phyloP scores from a whole-genome alignment of 2,888 invertebrate species.

The Dilophus febrilis region DNA sequence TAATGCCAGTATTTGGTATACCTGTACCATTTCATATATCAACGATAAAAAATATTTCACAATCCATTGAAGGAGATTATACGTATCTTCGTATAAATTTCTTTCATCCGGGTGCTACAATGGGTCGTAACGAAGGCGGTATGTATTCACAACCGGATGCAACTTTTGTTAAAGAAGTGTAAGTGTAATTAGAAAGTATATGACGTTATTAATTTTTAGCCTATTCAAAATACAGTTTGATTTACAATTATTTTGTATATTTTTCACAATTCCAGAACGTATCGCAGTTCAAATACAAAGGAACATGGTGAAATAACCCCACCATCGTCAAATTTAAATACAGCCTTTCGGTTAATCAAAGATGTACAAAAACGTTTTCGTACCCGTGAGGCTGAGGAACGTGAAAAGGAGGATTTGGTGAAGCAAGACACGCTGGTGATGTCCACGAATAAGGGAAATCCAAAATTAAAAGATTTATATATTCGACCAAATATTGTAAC shows the following conservation, averaged over 20 bases:
- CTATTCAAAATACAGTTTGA: no score
- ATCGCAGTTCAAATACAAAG: constrained; percentile 92
- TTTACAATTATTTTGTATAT: constrained; percentile 2
- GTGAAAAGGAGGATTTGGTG: constrained; percentile 95
- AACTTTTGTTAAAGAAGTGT: constrained; percentile 96
- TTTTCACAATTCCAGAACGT: constrained; percentile 51
- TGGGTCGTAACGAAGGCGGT: constrained; percentile 84
- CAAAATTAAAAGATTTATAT: constrained; percentile 92
- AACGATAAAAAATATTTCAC: constrained; percentile 96
- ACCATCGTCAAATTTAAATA: constrained; percentile 89
- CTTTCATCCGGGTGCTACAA: constrained; percentile 93
- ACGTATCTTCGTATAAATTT: constrained; percentile 97
- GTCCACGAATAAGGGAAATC: constrained; percentile 92
- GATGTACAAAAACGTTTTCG: constrained; percentile 98
- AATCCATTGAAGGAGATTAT: constrained; percentile 96
- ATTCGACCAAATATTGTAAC: constrained; percentile 98
- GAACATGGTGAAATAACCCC: constrained; percentile 90
- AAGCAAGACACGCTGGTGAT: constrained; percentile 93
- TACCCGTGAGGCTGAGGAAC: constrained; percentile 94
- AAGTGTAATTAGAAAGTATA: constrained; percentile 27
- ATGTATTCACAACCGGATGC: constrained; percentile 89
- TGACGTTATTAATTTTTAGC: neutral
- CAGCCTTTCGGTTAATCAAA: constrained; percentile 93
- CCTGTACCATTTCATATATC: constrained; percentile 98
- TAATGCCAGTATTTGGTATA: constrained; percentile 88